Base-by-base conservation (phyloP, 2,113 vertebrate species). In the Chaetodon trifascialis region DNA sequence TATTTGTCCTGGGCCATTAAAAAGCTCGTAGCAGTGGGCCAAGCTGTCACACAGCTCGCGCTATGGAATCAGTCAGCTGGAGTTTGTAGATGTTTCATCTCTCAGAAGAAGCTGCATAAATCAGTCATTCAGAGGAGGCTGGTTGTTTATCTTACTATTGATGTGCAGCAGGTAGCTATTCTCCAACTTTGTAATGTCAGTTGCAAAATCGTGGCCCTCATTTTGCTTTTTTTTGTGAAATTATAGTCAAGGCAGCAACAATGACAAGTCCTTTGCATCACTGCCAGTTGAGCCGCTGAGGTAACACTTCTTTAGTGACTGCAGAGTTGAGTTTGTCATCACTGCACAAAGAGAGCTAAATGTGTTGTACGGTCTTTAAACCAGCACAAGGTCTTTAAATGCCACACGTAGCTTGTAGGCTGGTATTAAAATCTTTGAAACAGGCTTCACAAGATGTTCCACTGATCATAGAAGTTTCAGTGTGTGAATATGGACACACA, bases 1-100 rank as follows among this genome's bases (percentile, higher is more conserved):
- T 17, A 49, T 88, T 83, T 86, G 82, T 87, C 69, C 65, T 19
- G 74, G 21, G 72, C 42, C 77, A 55, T 85, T 84, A 70, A 55
- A 23, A 68, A 3, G 44, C 84, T 36, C 12, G 38, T 69, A 15
- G 40, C 79, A 51, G 51, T 14, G 46, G 63, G 63, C 42, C 2
- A 14, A 85, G 80, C 82, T 83, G 67, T 79, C 82, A 73, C 66
- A 51, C 12, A 0, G 21, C 75, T 17, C 36, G 21, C 16, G 58
- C 40, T 42, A 2, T 64, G 49, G 60, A 85, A 68, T 87, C 80
- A 83, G 12, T 86, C 81, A 80, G 34, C 79, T 70, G 72, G 17
- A 64, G 52, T 46, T 46, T 65, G 47, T 65, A 67, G 44, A 60
- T 55, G 52, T 67, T 38, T 66, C 40, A 42, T 72, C 69, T 84